Conservation (phyloP, 2,797 vertebrate genomes). For the Ctenochaetus hawaiiensis region DNA sequence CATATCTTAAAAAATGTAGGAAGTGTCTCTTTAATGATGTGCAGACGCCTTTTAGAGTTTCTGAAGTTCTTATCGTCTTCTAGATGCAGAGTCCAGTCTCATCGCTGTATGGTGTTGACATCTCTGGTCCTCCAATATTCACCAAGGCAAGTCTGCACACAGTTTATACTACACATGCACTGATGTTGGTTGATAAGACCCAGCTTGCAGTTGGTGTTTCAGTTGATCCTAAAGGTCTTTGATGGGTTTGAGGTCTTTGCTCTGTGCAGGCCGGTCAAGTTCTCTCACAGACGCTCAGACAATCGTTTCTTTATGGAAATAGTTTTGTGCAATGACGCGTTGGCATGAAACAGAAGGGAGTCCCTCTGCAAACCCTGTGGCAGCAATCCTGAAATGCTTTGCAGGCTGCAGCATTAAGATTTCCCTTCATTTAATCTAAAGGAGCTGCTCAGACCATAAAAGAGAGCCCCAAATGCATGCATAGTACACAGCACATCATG, state of each 20-base stretch:
- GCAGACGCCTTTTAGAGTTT: background rate
- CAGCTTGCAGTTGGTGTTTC: background rate
- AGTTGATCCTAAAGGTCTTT: background rate
- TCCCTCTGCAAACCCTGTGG: slow-evolving; percentile 1
- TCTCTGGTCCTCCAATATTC: slow-evolving; percentile 86
- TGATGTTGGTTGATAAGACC: background rate
- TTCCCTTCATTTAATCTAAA: slow-evolving; percentile 19
- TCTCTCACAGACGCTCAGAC: background rate
- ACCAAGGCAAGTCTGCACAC: slow-evolving; percentile 88
- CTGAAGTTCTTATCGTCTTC: slow-evolving; percentile 12
- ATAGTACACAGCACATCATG: slow-evolving; percentile 21
- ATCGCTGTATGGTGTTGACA: slow-evolving; percentile 84
- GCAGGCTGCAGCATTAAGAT: background rate
- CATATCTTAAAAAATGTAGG: background rate
- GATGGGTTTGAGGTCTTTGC: background rate
- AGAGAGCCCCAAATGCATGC: slow-evolving; percentile 14
- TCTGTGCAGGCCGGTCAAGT: background rate
- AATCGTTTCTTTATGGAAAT: slow-evolving; percentile 3
- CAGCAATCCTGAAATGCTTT: slow-evolving; percentile 12
- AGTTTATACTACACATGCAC: background rate
- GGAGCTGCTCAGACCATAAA: slow-evolving; percentile 15
- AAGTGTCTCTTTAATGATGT: background rate
- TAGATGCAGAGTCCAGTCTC: slow-evolving; percentile 93
- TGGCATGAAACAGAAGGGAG: slow-evolving; percentile 6
- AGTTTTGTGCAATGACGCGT: background rate